Conservation (phyloP, 2,888 invertebrate genomes). For the Cephalotes varians region DNA sequence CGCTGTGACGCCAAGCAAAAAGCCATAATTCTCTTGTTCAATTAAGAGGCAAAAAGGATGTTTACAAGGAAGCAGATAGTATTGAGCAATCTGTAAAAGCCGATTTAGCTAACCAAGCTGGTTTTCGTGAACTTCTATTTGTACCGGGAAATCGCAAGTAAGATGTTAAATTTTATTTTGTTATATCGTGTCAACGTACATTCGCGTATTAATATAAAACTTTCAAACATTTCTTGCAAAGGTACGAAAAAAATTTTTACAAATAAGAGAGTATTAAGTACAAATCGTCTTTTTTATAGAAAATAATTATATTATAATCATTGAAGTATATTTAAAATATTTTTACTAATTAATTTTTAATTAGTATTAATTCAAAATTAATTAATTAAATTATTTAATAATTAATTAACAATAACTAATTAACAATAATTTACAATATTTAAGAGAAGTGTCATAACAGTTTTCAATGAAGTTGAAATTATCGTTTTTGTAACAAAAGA, state of each 20-base stretch:
- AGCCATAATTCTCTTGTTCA: conserved; percentile 48
- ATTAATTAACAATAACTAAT: too few relatives aligned
- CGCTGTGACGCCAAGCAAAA: conserved; percentile 48
- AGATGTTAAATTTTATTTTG: not conserved
- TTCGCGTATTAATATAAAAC: too few relatives aligned
- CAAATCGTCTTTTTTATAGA: not conserved
- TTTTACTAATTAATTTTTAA: not conserved
- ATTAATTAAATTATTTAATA: too few relatives aligned
- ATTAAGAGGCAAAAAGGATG: conserved; percentile 60
- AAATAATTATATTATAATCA: not conserved
- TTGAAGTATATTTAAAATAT: not conserved
- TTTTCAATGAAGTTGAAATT: not conserved
- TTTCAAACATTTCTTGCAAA: too few relatives aligned
- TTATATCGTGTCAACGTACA: too few relatives aligned
- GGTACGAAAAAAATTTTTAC: too few relatives aligned
- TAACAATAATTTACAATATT: too few relatives aligned
- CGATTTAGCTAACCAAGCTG: conserved; percentile 57
- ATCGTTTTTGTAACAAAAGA: not conserved
- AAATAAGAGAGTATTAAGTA: not conserved
- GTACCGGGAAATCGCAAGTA: conserved; percentile 63
- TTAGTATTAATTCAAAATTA: too few relatives aligned
- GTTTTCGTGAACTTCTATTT: conserved; percentile 57
- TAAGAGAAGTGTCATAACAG: not conserved
- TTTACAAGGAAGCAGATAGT: conserved; percentile 48
- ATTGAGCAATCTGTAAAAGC: conserved; percentile 66